Percentiles rank a stretch among this genome's conserved stretches.
These are phyloP conservation scores for Saccostrea glomerata DNA, from an alignment of 1,140 invertebrate species.

Conservation along the genomic window DNA sequence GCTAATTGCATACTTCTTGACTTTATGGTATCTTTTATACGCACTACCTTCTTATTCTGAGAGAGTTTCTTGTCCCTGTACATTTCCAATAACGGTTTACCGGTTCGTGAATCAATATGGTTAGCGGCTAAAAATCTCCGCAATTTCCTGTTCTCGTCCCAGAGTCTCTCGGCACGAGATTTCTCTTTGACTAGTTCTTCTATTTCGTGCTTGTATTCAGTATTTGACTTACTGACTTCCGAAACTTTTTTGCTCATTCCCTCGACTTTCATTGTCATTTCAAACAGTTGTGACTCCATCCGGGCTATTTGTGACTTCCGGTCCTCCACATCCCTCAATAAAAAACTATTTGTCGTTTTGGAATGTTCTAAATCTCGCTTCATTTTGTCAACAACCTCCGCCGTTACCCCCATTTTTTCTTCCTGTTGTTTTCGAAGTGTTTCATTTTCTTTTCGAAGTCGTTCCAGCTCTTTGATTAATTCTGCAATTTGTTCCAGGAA, in stretches of 20 bases:
- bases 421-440: slow-evolving; percentile 53
- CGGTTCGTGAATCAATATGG: slow-evolving; percentile 59
- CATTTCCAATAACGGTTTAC: slow-evolving; percentile 35
- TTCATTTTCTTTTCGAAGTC: slow-evolving; percentile 58
- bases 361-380: slow-evolving; percentile 59
- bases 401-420: slow-evolving; percentile 47
- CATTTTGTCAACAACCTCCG: slow-evolving; percentile 57
- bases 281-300: slow-evolving; percentile 59
- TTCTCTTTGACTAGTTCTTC: slow-evolving; percentile 51
- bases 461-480: slow-evolving; percentile 54
- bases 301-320: slow-evolving; percentile 51
- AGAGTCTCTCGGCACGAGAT: slow-evolving; percentile 52
- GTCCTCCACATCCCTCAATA: slow-evolving; percentile 57
- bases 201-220: slow-evolving; percentile 50
- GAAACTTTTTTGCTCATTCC: slow-evolving; percentile 53
- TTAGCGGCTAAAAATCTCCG: slow-evolving; percentile 51
- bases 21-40: slow-evolving; percentile 35
- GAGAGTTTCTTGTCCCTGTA: slow-evolving; percentile 30
- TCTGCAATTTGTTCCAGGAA: slow-evolving; percentile 52
- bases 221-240: slow-evolving; percentile 53
- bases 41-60: slow-evolving; percentile 35
- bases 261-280: slow-evolving; percentile 62
- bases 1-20: slow-evolving; percentile 22
- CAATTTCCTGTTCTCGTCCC: slow-evolving; percentile 58
- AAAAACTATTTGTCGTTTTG: slow-evolving; percentile 55